Conservation (phyloP, 2,888 invertebrate genomes). For the Pristionchus mayeri region DNA sequence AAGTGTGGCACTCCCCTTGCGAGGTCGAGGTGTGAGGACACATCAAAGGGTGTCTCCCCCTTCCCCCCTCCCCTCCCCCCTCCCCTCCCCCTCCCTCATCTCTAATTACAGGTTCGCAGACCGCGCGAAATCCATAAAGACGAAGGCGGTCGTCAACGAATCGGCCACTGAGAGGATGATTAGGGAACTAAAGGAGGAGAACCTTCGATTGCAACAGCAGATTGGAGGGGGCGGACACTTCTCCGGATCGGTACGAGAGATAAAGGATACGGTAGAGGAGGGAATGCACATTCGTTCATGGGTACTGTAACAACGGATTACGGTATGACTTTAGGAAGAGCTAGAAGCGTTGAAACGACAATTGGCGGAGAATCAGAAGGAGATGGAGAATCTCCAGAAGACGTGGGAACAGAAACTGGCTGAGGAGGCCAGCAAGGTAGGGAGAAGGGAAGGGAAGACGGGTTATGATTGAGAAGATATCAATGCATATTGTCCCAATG, state of each 20-base stretch:
- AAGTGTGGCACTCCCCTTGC: not conserved
- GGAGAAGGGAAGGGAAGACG: no score
- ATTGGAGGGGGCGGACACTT: conserved; percentile 56
- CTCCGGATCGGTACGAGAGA: conserved; percentile 17
- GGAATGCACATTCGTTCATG: no score
- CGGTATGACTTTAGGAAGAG: conserved; percentile 62
- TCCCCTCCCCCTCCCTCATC: not conserved
- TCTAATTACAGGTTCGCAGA: conserved; percentile 77
- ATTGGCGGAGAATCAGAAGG: conserved; percentile 79
- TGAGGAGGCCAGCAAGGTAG: conserved; percentile 69
- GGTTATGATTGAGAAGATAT: no score
- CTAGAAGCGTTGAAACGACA: conserved; percentile 69
- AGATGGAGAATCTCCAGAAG: conserved; percentile 79
- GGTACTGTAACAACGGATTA: not conserved
- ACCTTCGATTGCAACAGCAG: conserved; percentile 78
- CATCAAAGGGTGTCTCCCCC: conserved; percentile 26
- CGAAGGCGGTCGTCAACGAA: conserved; percentile 80
- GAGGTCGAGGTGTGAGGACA: conserved; percentile 36
- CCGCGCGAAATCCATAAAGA: conserved; percentile 81
- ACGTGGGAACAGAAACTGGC: conserved; percentile 77
- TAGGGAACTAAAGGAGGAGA: conserved; percentile 80
- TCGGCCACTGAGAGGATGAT: conserved; percentile 80
- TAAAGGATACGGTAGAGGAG: conserved; percentile 8
- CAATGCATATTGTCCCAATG: no score
- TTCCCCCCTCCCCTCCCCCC: not conserved